Evolutionary conservation across 2,113 vertebrate species (phyloP), one percentile per base, ranked within the genome.

Genomic region (Rhabdomys dilectus): DNA sequence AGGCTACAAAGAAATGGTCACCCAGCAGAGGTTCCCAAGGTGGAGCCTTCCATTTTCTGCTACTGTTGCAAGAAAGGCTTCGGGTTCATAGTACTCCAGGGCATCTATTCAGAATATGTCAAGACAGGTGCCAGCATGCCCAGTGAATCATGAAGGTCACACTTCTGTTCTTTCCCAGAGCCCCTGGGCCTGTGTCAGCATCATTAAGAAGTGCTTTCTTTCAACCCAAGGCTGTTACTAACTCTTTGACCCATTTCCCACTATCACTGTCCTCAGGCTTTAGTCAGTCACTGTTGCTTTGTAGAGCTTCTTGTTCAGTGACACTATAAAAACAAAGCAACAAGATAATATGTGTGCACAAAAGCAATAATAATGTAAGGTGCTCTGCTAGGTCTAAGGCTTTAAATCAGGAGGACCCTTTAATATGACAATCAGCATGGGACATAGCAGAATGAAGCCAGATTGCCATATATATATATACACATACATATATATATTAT

Each of bases 101-200:
- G 75, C 21, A 56, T 89, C 36, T 80, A 34, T 72, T 17, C 75
- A 84, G 75, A 91, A 39, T 7, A 5, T 48, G 26, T 29, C 60
- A 78, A 64, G 77, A 86, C 60, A 95, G 53, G 75, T 64, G 87
- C 17, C 70, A 82, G 31, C 31, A 29, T 88, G 72, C 15, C 24
- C 42, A 75, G 21, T 34, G 76, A 88, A 88, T 93, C 53, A 84
- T 15, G 13, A 94, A 94, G 76, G 85, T 73, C 64, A 82, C 58
- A 70, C n/a, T 42, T 95, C 17, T 73, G 21, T 72, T 91, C 76
- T 91, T 77, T 85, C 34, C n/a, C 77, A 70, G 51, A 93, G 77
- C 72, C 91, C 82, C 76, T 90, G n/a, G 64, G 51, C 34, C 53
- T 34, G 70, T 56, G 81, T 92, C 72, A 95, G 48, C 72, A 48